These are phyloP conservation scores for Catocala nupta DNA, from an alignment of 2,888 invertebrate species.

Conservation along the genomic window DNA sequence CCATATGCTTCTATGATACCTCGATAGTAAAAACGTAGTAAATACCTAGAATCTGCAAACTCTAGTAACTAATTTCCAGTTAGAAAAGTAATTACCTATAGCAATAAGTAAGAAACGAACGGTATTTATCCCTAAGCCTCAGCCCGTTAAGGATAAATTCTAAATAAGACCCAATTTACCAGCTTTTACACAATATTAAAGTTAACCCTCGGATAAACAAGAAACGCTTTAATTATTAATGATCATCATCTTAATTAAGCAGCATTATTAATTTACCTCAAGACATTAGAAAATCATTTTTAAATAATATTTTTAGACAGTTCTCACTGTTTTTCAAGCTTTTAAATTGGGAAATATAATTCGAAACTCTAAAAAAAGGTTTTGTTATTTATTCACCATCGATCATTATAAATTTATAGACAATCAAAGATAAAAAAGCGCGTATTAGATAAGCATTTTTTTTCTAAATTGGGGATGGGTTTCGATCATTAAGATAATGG, in stretches of 20 bases:
- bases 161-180: constrained; percentile 37
- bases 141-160: constrained; percentile 24
- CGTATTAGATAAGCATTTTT: too few relatives aligned
- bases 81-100: too few relatives aligned
- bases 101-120: constrained; percentile 25
- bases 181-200: constrained; percentile 34
- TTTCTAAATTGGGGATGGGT: too few relatives aligned
- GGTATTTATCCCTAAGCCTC: constrained; percentile 24
- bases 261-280: constrained; percentile 36
- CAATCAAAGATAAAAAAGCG: too few relatives aligned
- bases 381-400: not conserved
- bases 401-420: too few relatives aligned
- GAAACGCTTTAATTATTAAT: constrained; percentile 40
- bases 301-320: not conserved
- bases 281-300: constrained; percentile 13
- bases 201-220: constrained; percentile 24
- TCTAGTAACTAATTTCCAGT: too few relatives aligned
- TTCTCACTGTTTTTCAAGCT: not conserved
- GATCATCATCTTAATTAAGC: constrained; percentile 46
- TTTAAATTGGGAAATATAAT: not conserved
- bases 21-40: too few relatives aligned
- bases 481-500: too few relatives aligned
- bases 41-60: too few relatives aligned
- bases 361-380: not conserved
- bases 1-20: too few relatives aligned